Percentiles rank a stretch among this genome's conserved stretches.
These are phyloP conservation scores for Sturnus vulgaris DNA, from an alignment of 2,113 vertebrate species.

Conservation along the genomic window DNA sequence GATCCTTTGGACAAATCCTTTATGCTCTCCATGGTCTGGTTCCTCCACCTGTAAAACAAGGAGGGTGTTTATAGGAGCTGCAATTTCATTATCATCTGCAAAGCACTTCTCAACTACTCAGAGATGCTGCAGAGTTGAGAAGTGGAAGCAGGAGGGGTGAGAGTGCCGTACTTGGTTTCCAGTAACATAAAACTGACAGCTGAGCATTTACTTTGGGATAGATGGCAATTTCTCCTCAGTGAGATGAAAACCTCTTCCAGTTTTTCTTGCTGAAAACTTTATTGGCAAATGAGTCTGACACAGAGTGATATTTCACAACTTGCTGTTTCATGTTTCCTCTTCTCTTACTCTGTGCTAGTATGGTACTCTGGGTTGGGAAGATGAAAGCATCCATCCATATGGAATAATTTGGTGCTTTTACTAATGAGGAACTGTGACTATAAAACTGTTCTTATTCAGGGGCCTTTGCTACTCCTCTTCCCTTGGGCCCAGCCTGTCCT, in stretches of 20 bases:
- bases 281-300: background rate
- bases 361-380: background rate
- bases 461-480: background rate
- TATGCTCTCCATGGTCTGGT: background rate
- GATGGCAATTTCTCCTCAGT: background rate
- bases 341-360: background rate
- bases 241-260: background rate
- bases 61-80: background rate
- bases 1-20: background rate
- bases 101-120: background rate
- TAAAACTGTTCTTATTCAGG: background rate
- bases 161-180: background rate
- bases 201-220: background rate
- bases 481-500: slow-evolving; percentile 6
- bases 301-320: background rate
- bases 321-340: background rate
- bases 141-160: background rate
- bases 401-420: background rate
- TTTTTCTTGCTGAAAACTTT: background rate
- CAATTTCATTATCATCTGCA: background rate
- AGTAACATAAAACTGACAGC: background rate
- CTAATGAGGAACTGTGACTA: background rate
- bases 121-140: background rate
- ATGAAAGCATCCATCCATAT: background rate
- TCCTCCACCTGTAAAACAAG: slow-evolving; percentile 4